A percentile compares a stretch with the other conserved stretches of the same genome.
Conservation (phyloP, 2,113 vertebrate genomes). For the Emydura subglobosa region DNA sequence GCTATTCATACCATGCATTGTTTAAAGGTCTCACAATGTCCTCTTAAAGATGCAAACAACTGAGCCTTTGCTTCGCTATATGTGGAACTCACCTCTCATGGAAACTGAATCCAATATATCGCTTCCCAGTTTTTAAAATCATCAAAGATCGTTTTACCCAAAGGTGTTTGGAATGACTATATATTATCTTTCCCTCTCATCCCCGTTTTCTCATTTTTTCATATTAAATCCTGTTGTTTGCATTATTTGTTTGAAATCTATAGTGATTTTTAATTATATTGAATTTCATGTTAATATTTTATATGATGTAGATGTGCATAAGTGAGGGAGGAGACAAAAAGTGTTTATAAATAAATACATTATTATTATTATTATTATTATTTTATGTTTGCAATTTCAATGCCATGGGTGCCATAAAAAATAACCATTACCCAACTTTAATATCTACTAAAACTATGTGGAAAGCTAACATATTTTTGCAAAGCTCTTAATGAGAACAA, state of each 20-base stretch:
- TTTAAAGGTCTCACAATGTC: conserved; percentile 9
- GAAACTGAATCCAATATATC: too few species aligned
- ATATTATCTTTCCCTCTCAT: neutral
- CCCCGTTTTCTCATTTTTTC: neutral
- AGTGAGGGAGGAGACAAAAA: neutral
- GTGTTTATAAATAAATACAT: neutral
- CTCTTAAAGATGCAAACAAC: neutral
- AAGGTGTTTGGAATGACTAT: neutral
- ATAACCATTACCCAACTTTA: neutral
- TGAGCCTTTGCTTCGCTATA: neutral
- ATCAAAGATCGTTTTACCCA: too few species aligned
- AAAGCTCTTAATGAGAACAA: neutral
- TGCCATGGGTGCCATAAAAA: neutral
- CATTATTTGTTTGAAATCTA: conserved; percentile 4
- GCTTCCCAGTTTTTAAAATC: too few species aligned
- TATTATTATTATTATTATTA: neutral
- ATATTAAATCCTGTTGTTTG: neutral
- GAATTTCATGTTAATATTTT: neutral
- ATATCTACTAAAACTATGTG: neutral
- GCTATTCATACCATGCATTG: neutral
- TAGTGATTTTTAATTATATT: neutral
- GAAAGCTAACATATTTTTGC: conserved; percentile 9
- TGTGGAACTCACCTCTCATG: neutral
- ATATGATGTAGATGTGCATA: neutral
- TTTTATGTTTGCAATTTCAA: neutral